Conservation (phyloP, 2,113 vertebrate species). For the Rhineura floridana region DNA sequence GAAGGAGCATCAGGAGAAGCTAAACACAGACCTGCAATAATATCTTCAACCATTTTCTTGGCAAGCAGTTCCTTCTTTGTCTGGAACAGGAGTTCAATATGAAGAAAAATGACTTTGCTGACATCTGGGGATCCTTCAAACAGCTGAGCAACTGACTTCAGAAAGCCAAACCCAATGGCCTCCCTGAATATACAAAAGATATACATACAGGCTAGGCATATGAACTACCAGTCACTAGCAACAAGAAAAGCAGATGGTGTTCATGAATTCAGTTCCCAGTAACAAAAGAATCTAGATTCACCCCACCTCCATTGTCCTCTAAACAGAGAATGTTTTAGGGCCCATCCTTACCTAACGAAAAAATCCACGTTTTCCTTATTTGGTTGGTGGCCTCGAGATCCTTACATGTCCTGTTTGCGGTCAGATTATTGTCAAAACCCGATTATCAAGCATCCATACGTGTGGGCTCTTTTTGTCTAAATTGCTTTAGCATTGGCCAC, state of each 20-base stretch:
- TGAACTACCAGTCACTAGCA: conserved; percentile 49
- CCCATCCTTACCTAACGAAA: too few species aligned
- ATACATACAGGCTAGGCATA: conserved; percentile 55
- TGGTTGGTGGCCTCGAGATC: too few species aligned
- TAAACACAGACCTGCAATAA: conserved; percentile 81
- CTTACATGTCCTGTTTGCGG: too few species aligned
- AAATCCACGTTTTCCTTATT: too few species aligned
- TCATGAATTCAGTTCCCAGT: conserved; percentile 4
- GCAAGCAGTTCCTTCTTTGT: conserved; percentile 82
- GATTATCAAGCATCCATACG: too few species aligned
- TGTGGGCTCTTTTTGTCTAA: too few species aligned
- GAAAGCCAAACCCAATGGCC: conserved; percentile 82
- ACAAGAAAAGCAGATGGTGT: conserved; percentile 34
- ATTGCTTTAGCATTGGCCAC: too few species aligned
- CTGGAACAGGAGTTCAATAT: conserved; percentile 86
- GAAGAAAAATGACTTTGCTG: conserved; percentile 82
- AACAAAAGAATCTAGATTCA: not conserved
- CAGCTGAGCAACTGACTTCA: conserved; percentile 82
- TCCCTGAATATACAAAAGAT: conserved; percentile 80
- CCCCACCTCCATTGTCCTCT: not conserved
- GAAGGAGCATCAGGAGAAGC: conserved; percentile 45
- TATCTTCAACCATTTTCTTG: conserved; percentile 88
- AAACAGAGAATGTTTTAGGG: not conserved
- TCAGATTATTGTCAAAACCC: too few species aligned
- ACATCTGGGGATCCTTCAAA: conserved; percentile 86